Evolutionary conservation across 2,888 invertebrate genomes (phyloP).

Genomic region (Prosapia bicincta): DNA sequence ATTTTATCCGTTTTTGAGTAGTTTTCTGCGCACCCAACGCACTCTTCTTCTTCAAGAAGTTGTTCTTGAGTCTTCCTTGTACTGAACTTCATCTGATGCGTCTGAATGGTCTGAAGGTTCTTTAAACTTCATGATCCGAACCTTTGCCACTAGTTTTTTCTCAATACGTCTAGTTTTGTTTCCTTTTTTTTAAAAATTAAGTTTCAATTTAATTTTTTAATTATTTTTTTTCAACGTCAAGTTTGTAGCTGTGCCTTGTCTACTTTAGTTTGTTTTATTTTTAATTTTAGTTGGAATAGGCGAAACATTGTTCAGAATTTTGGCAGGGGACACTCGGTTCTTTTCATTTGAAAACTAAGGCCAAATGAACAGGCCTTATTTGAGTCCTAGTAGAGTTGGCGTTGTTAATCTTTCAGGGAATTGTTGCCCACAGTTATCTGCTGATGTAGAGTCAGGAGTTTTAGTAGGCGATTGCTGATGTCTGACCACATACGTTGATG

Average conservation of each 20-base stretch:
- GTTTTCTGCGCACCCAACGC: background rate
- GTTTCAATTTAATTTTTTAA: background rate
- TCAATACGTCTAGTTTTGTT: background rate
- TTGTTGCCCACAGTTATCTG: background rate
- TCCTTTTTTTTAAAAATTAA: background rate
- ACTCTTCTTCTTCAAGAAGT: background rate
- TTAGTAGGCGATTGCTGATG: too few species aligned
- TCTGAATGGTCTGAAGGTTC: background rate
- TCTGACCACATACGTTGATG: too few species aligned
- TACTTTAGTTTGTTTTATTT: too few species aligned
- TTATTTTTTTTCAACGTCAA: background rate
- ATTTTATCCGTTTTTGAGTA: background rate
- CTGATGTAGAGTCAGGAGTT: background rate
- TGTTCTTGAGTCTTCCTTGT: too few species aligned
- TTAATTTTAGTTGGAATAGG: too few species aligned
- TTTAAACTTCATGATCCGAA: background rate
- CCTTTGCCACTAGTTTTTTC: background rate
- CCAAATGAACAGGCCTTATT: background rate
- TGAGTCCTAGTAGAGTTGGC: background rate
- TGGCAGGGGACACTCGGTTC: too few species aligned
- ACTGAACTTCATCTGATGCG: too few species aligned
- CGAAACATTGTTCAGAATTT: too few species aligned
- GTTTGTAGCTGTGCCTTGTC: too few species aligned
- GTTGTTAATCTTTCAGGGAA: background rate
- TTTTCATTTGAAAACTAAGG: too few species aligned